Conservation (phyloP, 2,797 vertebrate species). For the Rhynchotus rufescens region DNA sequence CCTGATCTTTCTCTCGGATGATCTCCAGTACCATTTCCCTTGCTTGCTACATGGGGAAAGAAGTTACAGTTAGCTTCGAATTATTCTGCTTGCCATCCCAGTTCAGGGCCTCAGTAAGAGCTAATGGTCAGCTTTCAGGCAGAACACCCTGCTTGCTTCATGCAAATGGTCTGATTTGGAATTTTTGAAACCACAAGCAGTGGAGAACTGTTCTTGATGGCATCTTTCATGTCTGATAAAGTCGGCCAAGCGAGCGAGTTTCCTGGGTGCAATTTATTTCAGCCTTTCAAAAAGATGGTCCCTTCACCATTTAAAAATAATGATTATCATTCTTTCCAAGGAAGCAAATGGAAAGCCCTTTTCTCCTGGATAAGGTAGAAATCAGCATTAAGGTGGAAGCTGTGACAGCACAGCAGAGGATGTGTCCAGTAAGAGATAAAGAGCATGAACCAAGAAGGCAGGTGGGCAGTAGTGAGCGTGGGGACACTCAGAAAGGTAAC, state of each 20-base stretch:
- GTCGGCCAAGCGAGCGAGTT: background rate
- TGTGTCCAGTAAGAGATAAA: background rate
- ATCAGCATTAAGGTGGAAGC: background rate
- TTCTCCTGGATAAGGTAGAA: background rate
- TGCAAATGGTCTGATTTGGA: background rate
- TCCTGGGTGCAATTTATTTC: background rate
- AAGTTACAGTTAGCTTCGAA: constrained; percentile 59
- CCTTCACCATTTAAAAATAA: background rate
- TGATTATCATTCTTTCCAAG: background rate
- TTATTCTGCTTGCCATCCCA: constrained; percentile 27
- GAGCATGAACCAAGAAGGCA: background rate
- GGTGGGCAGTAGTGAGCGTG: background rate
- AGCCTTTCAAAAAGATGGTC: background rate
- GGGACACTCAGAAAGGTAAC: background rate
- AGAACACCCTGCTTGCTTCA: background rate
- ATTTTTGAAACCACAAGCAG: background rate
- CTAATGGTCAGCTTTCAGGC: background rate
- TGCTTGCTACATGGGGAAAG: constrained; percentile 90
- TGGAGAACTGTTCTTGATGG: background rate
- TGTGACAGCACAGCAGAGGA: background rate
- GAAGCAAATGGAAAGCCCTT: background rate
- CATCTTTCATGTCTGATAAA: background rate
- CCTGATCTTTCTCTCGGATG: constrained; percentile 97
- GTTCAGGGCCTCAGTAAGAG: background rate
- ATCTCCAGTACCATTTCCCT: constrained; percentile 97